Evolutionary conservation across 2,797 vertebrate species (phyloP), one percentile per base, ranked within the genome.

Genomic region (Heteromormyrus szaboi): DNA sequence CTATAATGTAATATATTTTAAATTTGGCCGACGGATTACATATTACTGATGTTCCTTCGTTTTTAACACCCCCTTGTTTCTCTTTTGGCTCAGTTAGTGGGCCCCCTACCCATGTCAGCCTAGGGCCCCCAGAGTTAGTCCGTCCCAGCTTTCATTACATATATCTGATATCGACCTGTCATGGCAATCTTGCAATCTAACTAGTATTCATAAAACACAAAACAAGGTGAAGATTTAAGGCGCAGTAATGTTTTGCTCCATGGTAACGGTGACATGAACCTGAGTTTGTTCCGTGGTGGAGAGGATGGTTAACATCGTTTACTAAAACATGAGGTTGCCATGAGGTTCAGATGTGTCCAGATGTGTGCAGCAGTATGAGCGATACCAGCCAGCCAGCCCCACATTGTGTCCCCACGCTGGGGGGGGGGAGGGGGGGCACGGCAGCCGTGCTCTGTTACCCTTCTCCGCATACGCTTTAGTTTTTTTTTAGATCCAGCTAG

Each of bases 361-460:
- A 68, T 33, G 65, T 68, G 65, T 14, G 4, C 25, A 68, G 25
- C 4, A 5, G 65, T 12, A 2, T 12, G 62, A 92, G 79, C 29
- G 17, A 90, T 91, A 90, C 87, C 86, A 83, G 51, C 85, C 83
- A 79, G 90, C 92, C 91, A 68, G 91, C 54, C 53, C 89, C 85
- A 89, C 89, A 89, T 87, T 89, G 54, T 72, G 88, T 90, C 6
- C 88, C 46, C 79, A 53, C 51, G 41, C 79, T 1, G 37, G 88
- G 85, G 88, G 90, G 84, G n/a, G n/a, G n/a, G n/a, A n/a, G n/a
- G n/a, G n/a, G 89, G 17, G 2, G 3, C 87, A 14, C 81, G 72
- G 89, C 50, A 87, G 86, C 88, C 48, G 88, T 65, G 48, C 72
- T 86, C 37, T 29, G 33, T n/a, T 44, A 44, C 0, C 4, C 37